Percentiles rank a stretch among this genome's conserved stretches.
These are phyloP conservation scores for Drosophila monieri DNA, from an alignment of 2,888 invertebrate species.

Conservation along the genomic window DNA sequence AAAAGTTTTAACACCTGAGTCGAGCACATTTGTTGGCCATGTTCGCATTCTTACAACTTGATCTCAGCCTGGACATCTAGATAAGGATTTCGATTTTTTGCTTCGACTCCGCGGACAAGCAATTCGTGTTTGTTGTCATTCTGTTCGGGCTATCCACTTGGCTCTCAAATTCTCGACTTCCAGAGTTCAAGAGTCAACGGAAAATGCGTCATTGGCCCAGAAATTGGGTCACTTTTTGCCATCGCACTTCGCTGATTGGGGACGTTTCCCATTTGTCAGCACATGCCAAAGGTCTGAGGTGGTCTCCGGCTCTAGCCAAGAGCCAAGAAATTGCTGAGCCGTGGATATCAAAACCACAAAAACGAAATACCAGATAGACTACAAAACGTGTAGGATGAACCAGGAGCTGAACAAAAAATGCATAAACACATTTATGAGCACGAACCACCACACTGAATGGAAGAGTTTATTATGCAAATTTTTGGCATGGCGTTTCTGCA, in stretches of 20 bases:
- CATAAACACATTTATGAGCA: constrained; percentile 15
- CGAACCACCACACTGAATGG: constrained; percentile 11
- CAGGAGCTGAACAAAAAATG: constrained; percentile 21
- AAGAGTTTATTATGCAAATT: constrained; percentile 29
- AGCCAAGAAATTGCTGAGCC: constrained; percentile 55
- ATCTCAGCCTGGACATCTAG: constrained; percentile 69
- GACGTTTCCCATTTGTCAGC: constrained; percentile 55
- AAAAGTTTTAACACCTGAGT: constrained; percentile 48
- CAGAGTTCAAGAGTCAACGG: constrained; percentile 36
- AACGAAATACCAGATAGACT: constrained; percentile 8
- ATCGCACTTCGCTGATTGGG: constrained; percentile 32
- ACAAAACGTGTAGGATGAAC: constrained; percentile 27
- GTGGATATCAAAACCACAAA: constrained; percentile 52
- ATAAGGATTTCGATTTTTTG: constrained; percentile 51
- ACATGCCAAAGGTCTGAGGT: constrained; percentile 67
- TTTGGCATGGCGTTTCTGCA: constrained; percentile 32
- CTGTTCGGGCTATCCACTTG: constrained; percentile 19
- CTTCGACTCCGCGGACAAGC: constrained; percentile 25
- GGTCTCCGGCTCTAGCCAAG: constrained; percentile 14
- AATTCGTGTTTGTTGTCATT: constrained; percentile 58
- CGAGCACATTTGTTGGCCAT: constrained; percentile 44
- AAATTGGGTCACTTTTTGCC: constrained; percentile 62
- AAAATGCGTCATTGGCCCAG: constrained; percentile 66
- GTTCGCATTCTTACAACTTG: constrained; percentile 74
- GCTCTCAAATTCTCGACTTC: constrained; percentile 21